These are phyloP conservation scores for Hydrophis major DNA, from an alignment of 2,797 vertebrate species.

Conservation along the genomic window DNA sequence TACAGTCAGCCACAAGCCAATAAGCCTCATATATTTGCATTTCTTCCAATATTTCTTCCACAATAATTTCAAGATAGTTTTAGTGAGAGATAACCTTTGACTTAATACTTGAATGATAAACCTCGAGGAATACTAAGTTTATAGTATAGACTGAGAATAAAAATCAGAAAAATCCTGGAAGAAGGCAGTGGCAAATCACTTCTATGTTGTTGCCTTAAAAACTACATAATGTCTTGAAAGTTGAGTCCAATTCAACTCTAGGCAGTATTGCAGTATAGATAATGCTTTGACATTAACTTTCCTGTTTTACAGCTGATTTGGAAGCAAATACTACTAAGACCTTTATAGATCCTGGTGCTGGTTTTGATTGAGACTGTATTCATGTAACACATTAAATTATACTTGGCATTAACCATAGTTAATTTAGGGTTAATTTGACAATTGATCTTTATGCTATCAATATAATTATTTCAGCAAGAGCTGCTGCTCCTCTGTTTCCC, in stretches of 20 bases:
- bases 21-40: not conserved
- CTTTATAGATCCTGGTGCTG: not conserved
- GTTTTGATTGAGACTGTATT: not conserved
- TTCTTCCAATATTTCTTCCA: not conserved
- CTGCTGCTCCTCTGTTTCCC: not conserved
- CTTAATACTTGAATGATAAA: not conserved
- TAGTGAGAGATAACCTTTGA: not conserved
- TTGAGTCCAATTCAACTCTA: not conserved
- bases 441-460: not conserved
- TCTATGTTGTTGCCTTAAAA: not conserved
- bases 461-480: not conserved
- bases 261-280: not conserved
- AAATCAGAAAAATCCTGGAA: not conserved
- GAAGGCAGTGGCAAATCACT: not conserved
- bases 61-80: not conserved
- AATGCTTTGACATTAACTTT: not conserved
- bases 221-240: not conserved
- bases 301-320: not conserved
- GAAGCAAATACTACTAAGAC: not conserved
- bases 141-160: not conserved
- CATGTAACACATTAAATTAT: not conserved
- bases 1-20: not conserved
- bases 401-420: not conserved
- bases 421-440: not conserved
- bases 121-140: not conserved